Base-by-base conservation (phyloP, 2,888 invertebrate genomes). In the Epiblema foenella region DNA sequence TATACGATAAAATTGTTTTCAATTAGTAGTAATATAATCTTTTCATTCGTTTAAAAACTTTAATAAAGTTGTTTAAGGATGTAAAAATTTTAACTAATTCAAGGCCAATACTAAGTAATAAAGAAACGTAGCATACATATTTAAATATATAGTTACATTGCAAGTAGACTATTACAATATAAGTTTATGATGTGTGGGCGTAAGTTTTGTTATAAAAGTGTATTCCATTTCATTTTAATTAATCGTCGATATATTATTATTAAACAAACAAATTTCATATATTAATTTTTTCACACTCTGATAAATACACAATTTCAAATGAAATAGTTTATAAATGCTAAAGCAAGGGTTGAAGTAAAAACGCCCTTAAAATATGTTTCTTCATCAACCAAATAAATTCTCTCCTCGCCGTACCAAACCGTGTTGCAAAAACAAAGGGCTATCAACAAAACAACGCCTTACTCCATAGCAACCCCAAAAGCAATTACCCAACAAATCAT, bases 401-500 rank as follows among this genome's bases (percentile, higher is more conserved):
- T 20, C 52, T 52, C 58, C 58, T 54, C 46, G 12, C 18, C 18
- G 75, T 80, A 75, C 76, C 72, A 75, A 77, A 76, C 72, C 73
- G 63, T 80, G 82, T 83, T 79, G 83, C 84, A 84, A 85, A 89
- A 89, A 90, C 85, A 89, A 83, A 80, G 76, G 83, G 76, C 77
- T 90, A 91, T 90, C 85, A 89, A 89, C 89, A 87, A 92, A 91
- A 91, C 89, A 87, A 82, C 83, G 83, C 64, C 68, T 57, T 70
- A 76, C 74, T 60, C 80, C 88, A 83, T 89, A 86, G 87, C 89
- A 89, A 91, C 87, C 89, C 86, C 79, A 83, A 89, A 91, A 89
- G 85, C 91, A 93, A 92, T 93, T 92, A 93, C 90, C 86, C 80
- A 89, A 92, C 93, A 93, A 93, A 93, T 93, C 93, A 93, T 93